phyloP scores from a whole-genome alignment of 1,140 invertebrate genomes.

The Lucilia sericata region DNA sequence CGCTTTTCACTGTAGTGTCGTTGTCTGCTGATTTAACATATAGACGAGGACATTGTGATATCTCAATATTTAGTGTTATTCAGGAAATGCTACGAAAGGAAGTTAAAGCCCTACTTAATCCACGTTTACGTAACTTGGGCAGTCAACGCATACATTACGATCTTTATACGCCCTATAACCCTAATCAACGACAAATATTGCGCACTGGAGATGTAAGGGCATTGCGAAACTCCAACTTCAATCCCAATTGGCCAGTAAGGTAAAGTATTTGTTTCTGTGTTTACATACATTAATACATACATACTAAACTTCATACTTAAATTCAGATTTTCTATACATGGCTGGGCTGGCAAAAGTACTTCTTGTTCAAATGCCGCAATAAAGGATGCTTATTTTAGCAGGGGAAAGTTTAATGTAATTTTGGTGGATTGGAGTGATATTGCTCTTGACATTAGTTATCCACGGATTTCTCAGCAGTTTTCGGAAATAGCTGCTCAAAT shows the following conservation, averaged over 20 bases:
- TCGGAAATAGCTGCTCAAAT: slow-evolving; percentile 55
- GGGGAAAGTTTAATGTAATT: slow-evolving; percentile 72
- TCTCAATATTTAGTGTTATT: slow-evolving; percentile 53
- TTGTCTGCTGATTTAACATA: slow-evolving; percentile 53
- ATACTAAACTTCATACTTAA: too few species aligned
- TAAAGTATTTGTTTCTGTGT: slow-evolving; percentile 21
- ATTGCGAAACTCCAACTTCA: slow-evolving; percentile 62
- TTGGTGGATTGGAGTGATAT: slow-evolving; percentile 72
- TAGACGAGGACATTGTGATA: slow-evolving; percentile 58
- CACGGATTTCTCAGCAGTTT: slow-evolving; percentile 58
- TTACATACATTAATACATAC: too few species aligned
- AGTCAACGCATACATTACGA: slow-evolving; percentile 57
- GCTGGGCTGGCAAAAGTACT: slow-evolving; percentile 58
- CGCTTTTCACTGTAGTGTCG: slow-evolving; percentile 35
- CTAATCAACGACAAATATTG: slow-evolving; percentile 54
- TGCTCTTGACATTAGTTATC: slow-evolving; percentile 58
- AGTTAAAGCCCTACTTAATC: slow-evolving; percentile 48
- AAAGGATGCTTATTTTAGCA: slow-evolving; percentile 62
- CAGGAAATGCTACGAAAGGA: slow-evolving; percentile 51
- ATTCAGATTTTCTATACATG: slow-evolving; percentile 58
- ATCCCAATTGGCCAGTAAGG: slow-evolving; percentile 64
- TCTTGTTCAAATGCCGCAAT: slow-evolving; percentile 62
- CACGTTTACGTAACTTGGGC: slow-evolving; percentile 32
- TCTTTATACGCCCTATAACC: slow-evolving; percentile 60
- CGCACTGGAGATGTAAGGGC: slow-evolving; percentile 51